These are phyloP conservation scores for Notechis scutatus DNA, from an alignment of 2,113 vertebrate genomes.

Conservation along the genomic window DNA sequence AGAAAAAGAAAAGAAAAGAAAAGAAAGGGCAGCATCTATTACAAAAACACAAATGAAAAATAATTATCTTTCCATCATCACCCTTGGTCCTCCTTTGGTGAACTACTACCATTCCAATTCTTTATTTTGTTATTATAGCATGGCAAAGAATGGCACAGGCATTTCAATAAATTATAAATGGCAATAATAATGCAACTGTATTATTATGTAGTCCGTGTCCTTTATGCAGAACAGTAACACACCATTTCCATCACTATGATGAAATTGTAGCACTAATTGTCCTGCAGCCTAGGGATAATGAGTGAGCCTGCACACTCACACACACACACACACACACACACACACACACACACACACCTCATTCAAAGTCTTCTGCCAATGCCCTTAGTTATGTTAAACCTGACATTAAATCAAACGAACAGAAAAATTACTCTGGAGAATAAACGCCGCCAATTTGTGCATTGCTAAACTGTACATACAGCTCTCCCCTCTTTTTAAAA, in stretches of 20 bases:
- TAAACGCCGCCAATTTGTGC: neutral
- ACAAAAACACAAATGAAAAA: neutral
- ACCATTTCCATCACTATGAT: neutral
- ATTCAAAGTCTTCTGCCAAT: neutral
- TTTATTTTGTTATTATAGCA: neutral
- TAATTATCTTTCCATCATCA: accelerated
- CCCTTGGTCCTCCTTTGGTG: neutral
- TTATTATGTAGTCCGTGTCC: neutral
- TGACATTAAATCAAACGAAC: conserved; percentile 18
- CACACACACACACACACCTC: neutral
- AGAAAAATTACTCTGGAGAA: conserved; percentile 4
- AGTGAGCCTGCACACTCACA: neutral
- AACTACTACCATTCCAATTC: neutral
- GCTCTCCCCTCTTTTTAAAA: neutral
- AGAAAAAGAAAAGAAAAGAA: no score
- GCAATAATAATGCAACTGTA: neutral
- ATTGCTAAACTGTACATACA: neutral
- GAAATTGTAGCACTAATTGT: conserved; percentile 6
- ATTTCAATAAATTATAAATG: conserved; percentile 2
- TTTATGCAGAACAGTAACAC: neutral
- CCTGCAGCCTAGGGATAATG: conserved; percentile 18
- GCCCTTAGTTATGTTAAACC: conserved; percentile 1
- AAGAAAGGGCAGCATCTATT: neutral
- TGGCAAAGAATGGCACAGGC: neutral
- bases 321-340: neutral